Conservation (phyloP, 2,797 vertebrate genomes). For the Thripadectes ignobilis region DNA sequence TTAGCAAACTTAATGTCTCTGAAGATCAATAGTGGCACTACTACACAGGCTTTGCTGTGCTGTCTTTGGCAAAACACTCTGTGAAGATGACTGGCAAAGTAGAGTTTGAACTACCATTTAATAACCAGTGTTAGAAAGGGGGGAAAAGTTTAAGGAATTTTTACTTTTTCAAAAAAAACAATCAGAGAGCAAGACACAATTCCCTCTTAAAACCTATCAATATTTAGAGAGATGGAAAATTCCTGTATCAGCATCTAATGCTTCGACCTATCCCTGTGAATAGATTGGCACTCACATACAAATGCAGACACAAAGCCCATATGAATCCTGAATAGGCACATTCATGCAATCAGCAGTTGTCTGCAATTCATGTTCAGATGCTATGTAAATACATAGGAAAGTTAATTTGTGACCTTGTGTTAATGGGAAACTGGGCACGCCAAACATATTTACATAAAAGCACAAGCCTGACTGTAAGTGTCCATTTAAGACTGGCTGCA, state of each 20-base stretch:
- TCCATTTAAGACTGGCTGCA: neutral
- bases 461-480: neutral
- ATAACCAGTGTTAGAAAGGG: neutral
- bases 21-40: neutral
- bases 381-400: neutral
- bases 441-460: neutral
- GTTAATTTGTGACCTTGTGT: conserved; percentile 16
- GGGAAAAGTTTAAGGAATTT: neutral
- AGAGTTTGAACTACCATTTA: neutral
- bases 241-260: neutral
- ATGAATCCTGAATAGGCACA: neutral
- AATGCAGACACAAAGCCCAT: neutral
- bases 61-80: neutral
- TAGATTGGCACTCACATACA: neutral
- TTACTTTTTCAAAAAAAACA: neutral
- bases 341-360: neutral
- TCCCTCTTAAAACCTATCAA: neutral
- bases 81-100: neutral
- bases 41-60: neutral
- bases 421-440: neutral
- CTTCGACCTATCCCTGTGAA: neutral
- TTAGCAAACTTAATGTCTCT: conserved; percentile 45
- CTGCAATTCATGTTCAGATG: neutral
- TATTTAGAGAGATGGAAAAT: neutral
- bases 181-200: neutral